These are phyloP conservation scores for Drosophila pseudotakahashii DNA, from an alignment of 2,888 invertebrate genomes.

Conservation along the genomic window DNA sequence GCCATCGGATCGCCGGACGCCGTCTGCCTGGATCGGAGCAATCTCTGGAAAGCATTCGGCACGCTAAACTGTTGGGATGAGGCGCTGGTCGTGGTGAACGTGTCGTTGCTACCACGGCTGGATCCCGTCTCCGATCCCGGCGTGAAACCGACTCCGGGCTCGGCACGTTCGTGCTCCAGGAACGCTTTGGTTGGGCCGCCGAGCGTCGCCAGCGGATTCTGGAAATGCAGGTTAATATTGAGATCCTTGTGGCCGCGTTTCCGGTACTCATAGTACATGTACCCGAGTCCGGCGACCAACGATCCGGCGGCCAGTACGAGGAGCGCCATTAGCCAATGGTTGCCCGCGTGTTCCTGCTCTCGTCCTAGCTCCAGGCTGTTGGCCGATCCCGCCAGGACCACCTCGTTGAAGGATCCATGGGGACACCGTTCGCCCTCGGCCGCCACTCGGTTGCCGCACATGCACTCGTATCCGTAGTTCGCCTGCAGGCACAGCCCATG, in stretches of 20 bases:
- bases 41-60: constrained; percentile 63
- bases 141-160: constrained; percentile 8
- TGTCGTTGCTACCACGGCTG: constrained; percentile 1
- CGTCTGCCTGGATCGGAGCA: constrained; percentile 59
- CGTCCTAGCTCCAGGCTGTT: constrained; percentile 6
- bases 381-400: constrained; percentile 16
- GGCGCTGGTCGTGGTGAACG: constrained; percentile 43
- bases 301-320: constrained; percentile 49
- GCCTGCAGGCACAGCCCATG: constrained; percentile 87
- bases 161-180: constrained; percentile 44
- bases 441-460: constrained; percentile 85
- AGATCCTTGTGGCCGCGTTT: constrained; percentile 85
- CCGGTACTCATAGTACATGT: constrained; percentile 77
- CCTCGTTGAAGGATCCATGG: constrained; percentile 59
- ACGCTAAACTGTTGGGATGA: constrained; percentile 38
- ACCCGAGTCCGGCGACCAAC: constrained; percentile 62
- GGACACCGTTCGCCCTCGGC: constrained; percentile 81
- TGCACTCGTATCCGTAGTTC: constrained; percentile 85
- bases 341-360: constrained; percentile 3
- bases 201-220: constrained; percentile 83
- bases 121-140: constrained; percentile 21
- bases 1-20: constrained; percentile 49
- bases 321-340: constrained; percentile 37
- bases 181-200: constrained; percentile 49
- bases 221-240: constrained; percentile 84